Base-by-base conservation (phyloP, 2,113 vertebrate genomes). In the Corynorhinus townsendii region DNA sequence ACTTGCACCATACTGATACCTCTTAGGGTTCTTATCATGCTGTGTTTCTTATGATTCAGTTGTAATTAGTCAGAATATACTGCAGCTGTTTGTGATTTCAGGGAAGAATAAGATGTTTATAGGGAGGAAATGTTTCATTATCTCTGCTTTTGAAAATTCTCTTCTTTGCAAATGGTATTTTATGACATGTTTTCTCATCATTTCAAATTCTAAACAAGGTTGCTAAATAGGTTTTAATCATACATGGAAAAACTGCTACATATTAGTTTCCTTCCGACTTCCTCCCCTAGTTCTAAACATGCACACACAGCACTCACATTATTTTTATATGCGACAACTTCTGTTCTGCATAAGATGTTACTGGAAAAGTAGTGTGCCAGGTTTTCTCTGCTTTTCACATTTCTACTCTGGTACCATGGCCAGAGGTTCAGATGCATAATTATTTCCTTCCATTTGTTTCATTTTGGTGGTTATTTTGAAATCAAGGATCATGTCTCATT, bases 21-120 rank as follows among this genome's bases (percentile, higher is more conserved):
- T 80, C 88, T 95, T 86, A 90, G 85, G 54, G 77, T 79, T 90
- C 52, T 87, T 93, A 82, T 88, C 96, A 92, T 38, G 90, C 97
- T 96, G 97, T 52, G 96, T 90, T 95, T 84, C 87, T 93, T 92
- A 97, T 83, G 96, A 96, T 97, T 95, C 94, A 59, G 80, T 91
- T 93, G 89, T 79, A 97, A 97, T 96, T 97, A 96, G 96, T 91
- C 93, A 96, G 91, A 96, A 95, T 92, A 95, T 86, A 95, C 76
- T 93, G 47, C 96, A 96, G 97, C 93, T 97, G 93, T 68, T 97
- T 62, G 86, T 94, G 91, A 95, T 97, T 96, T 96, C 89, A 94
- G 54, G 72, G 62, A 73, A 56, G 52, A 97, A 82, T 82, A 95
- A 93, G 85, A 96, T 83, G 89, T 95, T 96, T 96, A 85, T 77